A percentile compares a stretch with the other conserved stretches of the same genome.
These are phyloP conservation scores for Astyanax mexicanus DNA, from an alignment of 2,797 vertebrate species.

Conservation along the genomic window DNA sequence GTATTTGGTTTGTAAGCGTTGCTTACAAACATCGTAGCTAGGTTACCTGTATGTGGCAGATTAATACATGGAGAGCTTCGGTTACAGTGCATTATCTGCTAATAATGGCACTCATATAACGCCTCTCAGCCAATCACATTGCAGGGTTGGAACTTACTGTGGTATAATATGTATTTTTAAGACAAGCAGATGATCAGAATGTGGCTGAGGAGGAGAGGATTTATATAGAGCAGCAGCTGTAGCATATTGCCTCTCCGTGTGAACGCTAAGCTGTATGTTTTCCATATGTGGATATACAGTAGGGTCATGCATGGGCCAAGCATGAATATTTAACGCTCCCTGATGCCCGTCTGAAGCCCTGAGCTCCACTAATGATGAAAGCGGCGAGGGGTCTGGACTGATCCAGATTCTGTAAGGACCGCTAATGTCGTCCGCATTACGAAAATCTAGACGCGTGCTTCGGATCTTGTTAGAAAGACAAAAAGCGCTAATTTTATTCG, in stretches of 20 bases:
- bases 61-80: too few species aligned
- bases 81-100: too few species aligned
- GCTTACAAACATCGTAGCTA: too few species aligned
- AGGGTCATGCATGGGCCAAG: conserved; percentile 57
- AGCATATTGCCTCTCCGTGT: conserved; percentile 1
- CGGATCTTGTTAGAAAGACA: conserved; percentile 1
- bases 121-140: too few species aligned
- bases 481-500: neutral
- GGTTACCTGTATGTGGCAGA: too few species aligned
- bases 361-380: neutral
- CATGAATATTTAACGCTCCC: conserved; percentile 64
- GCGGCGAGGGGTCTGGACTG: neutral
- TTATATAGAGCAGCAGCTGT: neutral
- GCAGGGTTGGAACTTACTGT: too few species aligned
- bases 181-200: neutral
- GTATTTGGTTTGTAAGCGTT: too few species aligned
- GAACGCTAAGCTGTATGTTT: conserved; percentile 40
- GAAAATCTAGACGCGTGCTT: neutral
- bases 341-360: conserved; percentile 31
- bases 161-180: too few species aligned
- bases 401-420: neutral
- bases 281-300: conserved; percentile 41
- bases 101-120: too few species aligned
- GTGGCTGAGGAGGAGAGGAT: neutral
- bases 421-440: neutral